phyloP scores from a whole-genome alignment of 2,113 vertebrate species.

The Cynopterus brachyotis region DNA sequence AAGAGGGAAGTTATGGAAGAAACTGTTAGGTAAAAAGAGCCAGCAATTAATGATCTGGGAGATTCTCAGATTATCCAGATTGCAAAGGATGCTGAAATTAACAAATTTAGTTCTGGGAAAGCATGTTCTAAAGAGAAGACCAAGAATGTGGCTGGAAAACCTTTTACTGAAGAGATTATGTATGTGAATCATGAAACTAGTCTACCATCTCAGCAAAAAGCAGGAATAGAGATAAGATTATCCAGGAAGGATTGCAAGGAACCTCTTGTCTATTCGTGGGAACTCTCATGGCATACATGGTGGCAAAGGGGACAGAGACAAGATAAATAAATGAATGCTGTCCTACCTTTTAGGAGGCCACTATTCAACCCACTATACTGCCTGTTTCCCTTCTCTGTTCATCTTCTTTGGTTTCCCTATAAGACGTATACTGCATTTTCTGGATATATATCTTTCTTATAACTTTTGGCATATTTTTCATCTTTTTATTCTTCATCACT shows the following conservation, averaged over 20 bases:
- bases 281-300: neutral
- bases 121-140: neutral
- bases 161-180: neutral
- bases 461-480: neutral
- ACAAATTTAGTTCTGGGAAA: neutral
- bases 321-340: neutral
- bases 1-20: neutral
- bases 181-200: neutral
- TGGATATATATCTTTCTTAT: neutral
- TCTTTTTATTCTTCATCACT: neutral
- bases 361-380: neutral
- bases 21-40: neutral
- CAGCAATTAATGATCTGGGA: neutral
- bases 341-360: neutral
- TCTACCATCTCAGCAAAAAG: neutral
- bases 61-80: neutral
- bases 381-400: neutral
- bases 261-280: neutral
- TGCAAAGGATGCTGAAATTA: neutral
- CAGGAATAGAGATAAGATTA: neutral
- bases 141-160: neutral
- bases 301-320: neutral
- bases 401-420: neutral
- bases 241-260: neutral
- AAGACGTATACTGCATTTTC: neutral